Base-by-base conservation (phyloP, 2,797 vertebrate species). In the Esox masquinongy region DNA sequence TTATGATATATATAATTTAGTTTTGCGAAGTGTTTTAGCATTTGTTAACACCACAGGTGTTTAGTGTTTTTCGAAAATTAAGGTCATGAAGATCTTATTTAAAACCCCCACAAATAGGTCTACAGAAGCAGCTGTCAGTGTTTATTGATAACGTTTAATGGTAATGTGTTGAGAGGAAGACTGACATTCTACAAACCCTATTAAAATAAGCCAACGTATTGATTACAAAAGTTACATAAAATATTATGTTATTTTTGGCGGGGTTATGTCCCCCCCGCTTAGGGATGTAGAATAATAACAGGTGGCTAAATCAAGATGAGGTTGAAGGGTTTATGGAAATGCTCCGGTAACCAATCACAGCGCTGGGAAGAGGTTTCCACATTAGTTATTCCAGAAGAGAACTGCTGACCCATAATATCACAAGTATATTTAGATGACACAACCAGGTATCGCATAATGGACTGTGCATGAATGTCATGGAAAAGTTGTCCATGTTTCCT, bases 351-450 rank as follows among this genome's bases (percentile, higher is more conserved):
- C 82, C 77, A 63, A 79, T 79, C 70, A 31, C 29, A 47, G 16
- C 2, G 51, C 63, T 66, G 49, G 74, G 79, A 79, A 34, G 7
- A 53, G 29, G 47, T 17, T 34, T 70, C 76, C 12, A 77, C 71
- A 66, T 76, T 31, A 5, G 43, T 78, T 76, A 76, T 49, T 68
- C 49, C 12, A 9, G 22, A 26, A 71, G 68, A 76, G 53, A 71
- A 80, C 74, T 17, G 51, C 77, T 74, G 80, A 83, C 82, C 74
- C 76, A 69, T 63, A 73, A 79, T 63, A 79, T 24, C 72, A 56
- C 2, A 68, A 90, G 88, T 86, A 86, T 88, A 85, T 80, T 76
- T 74, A 70, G 51, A 74, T 87, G 85, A 85, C 22, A 84, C 84
- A 83, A 82, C 53, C 49, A 78, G 51, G 61, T 68, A 72, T 4